phyloP scores from a whole-genome alignment of 1,140 invertebrate species.

The Limonius californicus region DNA sequence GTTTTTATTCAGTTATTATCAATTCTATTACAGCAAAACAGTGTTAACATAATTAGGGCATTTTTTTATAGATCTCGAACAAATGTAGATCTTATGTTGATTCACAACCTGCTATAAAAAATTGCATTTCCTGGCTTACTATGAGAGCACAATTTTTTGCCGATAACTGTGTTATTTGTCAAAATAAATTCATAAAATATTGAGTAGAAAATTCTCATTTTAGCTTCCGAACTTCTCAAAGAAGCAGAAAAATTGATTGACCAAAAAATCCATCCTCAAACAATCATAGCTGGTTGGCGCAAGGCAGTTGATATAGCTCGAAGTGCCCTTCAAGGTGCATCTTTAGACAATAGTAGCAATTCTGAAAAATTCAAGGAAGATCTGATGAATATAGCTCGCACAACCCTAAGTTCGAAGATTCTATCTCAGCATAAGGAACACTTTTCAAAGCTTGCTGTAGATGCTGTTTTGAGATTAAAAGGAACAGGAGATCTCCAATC shows the following conservation, averaged over 20 bases:
- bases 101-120: no score
- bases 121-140: no score
- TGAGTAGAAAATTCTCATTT: neutral
- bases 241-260: conserved; percentile 94
- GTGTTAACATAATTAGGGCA: no score
- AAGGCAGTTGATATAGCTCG: conserved; percentile 79
- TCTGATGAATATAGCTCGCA: conserved; percentile 94
- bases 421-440: conserved; percentile 96
- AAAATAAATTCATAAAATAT: no score
- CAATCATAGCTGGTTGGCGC: conserved; percentile 94
- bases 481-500: conserved; percentile 88
- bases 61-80: no score
- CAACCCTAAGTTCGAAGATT: conserved; percentile 98
- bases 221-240: conserved; percentile 88
- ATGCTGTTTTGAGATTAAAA: conserved; percentile 92
- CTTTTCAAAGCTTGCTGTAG: conserved; percentile 92
- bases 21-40: no score
- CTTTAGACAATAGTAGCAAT: conserved; percentile 80
- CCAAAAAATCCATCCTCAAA: conserved; percentile 97
- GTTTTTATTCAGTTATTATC: no score
- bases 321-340: conserved; percentile 71
- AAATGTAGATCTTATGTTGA: no score
- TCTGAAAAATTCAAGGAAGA: conserved; percentile 79
- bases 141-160: no score
- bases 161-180: no score